These are phyloP conservation scores for Stramonita haemastoma DNA, from an alignment of 2,888 invertebrate species.

Conservation along the genomic window DNA sequence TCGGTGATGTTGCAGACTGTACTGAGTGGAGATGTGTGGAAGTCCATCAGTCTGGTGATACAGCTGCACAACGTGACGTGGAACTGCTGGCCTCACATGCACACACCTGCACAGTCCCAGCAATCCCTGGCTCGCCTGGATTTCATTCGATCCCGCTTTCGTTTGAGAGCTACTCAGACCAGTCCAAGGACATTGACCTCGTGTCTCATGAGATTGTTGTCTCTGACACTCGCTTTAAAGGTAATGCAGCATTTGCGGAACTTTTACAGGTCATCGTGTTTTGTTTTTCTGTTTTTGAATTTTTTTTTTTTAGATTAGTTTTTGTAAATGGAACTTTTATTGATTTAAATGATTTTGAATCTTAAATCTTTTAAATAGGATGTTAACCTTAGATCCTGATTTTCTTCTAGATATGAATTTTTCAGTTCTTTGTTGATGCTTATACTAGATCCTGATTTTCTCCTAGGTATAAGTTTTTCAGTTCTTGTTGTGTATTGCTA, in stretches of 20 bases:
- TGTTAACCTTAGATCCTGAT: too few relatives aligned
- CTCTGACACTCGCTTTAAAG: conserved; percentile 84
- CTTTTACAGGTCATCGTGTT: neutral
- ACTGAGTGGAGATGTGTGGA: conserved; percentile 83
- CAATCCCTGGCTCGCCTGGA: conserved; percentile 88
- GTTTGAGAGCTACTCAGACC: conserved; percentile 91
- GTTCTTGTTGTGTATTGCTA: too few relatives aligned
- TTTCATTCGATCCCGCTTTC: conserved; percentile 93
- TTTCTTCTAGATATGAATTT: too few relatives aligned
- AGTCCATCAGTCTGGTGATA: conserved; percentile 87
- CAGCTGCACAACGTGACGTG: conserved; percentile 92
- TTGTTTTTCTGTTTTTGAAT: neutral
- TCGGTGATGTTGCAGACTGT: conserved; percentile 68
- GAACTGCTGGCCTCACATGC: conserved; percentile 79
- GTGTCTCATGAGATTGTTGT: conserved; percentile 93
- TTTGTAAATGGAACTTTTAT: neutral
- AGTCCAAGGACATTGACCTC: conserved; percentile 93
- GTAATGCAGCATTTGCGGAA: conserved; percentile 60
- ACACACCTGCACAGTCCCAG: conserved; percentile 55
- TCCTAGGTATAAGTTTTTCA: too few relatives aligned
- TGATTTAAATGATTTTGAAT: neutral
- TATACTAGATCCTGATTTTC: too few relatives aligned
- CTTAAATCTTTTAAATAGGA: neutral
- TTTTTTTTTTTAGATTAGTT: neutral
- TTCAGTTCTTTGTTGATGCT: too few relatives aligned